Evolutionary conservation across 2,888 invertebrate species (phyloP).

Genomic region (Ophion slaviceki): DNA sequence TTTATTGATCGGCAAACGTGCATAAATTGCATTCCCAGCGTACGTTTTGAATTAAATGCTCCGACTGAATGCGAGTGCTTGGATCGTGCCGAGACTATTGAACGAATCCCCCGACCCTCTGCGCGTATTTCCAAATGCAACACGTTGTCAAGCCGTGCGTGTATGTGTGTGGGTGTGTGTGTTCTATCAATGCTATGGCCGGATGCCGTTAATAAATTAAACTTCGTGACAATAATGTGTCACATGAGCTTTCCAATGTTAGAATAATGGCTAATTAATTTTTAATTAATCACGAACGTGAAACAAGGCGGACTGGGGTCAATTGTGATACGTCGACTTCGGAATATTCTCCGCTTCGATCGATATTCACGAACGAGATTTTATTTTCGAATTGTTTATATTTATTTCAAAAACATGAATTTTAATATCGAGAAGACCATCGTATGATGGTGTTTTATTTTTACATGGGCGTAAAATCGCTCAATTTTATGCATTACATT

Average conservation of each 20-base stretch:
- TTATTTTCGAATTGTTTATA: too few species aligned
- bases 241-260: conserved; percentile 23
- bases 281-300: conserved; percentile 58
- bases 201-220: conserved; percentile 62
- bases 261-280: conserved; percentile 50
- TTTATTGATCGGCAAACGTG: conserved; percentile 43
- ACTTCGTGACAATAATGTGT: conserved; percentile 56
- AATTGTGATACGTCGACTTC: not conserved
- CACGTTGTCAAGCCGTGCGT: conserved; percentile 38
- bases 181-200: conserved; percentile 40
- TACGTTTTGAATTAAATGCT: conserved; percentile 30
- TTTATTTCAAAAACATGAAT: too few species aligned
- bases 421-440: too few species aligned
- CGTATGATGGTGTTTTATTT: too few species aligned
- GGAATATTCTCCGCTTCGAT: not conserved
- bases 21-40: not conserved
- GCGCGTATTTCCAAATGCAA: conserved; percentile 31
- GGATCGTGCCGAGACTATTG: conserved; percentile 1
- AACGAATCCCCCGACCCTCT: not conserved
- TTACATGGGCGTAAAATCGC: too few species aligned
- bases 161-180: not conserved
- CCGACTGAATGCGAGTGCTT: not conserved
- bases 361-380: not conserved
- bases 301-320: conserved; percentile 15
- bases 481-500: too few species aligned